Evolutionary conservation across 2,888 invertebrate genomes (phyloP), one percentile per base, ranked within the genome.

Genomic region (Agelastica alni): DNA sequence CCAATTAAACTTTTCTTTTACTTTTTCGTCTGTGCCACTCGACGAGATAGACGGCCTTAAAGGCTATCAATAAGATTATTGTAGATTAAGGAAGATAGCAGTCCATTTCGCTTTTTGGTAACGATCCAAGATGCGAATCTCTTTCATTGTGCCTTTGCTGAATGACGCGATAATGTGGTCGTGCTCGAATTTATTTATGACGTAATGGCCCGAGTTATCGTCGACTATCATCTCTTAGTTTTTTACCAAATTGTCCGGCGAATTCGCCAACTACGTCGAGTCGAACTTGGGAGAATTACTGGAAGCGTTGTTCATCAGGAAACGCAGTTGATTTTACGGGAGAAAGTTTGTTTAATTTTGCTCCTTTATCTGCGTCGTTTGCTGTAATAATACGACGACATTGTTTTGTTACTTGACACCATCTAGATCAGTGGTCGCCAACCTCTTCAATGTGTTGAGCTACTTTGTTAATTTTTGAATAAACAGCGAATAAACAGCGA

Each of bases 81-180:
- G 37, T 36, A 47, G 46, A 47, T 47, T 47, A 47, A 36, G 22
- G 26, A 10, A 47, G 46, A 47, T 47, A 47, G 28, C 36, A 36
- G 16, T 28, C 36, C 22, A 14, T 47, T 47, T 16, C 37, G 22
- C 26, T 37, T 47, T 47, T 47, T 37, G 36, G 36, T 47, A 47
- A 47, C 46, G 37, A 47, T 47, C 37, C 46, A 37, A 47, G 46
- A 47, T 47, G 16, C 36, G 34, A 47, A 47, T 47, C 46, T 47
- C 37, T 37, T 47, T 28, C 46, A 47, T 36, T 47, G 37, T 37
- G 20, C 37, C 28, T 28, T 34, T 14, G 26, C 28, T 37, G 46
- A 47, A 36, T 37, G 37, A 26, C 37, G 36, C 46, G 46, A 47
- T 47, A 47, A 47, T 47, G 37, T 30, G 16, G 16, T 36, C 37